Conservation (phyloP, 2,113 vertebrate species). For the Maccullochella peelii region DNA sequence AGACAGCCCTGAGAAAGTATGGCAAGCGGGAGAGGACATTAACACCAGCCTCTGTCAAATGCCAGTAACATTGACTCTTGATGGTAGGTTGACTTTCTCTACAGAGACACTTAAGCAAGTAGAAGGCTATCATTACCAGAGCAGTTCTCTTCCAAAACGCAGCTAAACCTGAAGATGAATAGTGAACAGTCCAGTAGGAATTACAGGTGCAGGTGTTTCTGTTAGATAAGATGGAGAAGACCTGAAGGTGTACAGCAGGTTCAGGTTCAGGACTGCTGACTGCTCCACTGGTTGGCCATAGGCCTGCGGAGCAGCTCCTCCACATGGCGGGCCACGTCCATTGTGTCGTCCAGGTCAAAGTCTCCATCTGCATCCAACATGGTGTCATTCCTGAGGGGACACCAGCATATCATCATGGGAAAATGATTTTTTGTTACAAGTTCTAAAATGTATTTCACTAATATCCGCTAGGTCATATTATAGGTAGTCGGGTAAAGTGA, state of each 20-base stretch:
- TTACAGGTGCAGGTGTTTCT: not conserved
- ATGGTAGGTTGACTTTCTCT: not conserved
- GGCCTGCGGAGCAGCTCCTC: conserved; percentile 94
- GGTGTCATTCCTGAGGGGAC: conserved; percentile 79
- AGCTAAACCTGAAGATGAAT: not conserved
- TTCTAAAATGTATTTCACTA: not conserved
- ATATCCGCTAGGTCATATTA: not conserved
- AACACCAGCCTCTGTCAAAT: not conserved
- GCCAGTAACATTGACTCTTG: conserved; percentile 10
- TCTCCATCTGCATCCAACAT: conserved; percentile 93
- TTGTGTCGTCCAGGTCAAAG: conserved; percentile 94
- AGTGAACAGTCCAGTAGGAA: conserved; percentile 3
- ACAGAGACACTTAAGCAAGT: not conserved
- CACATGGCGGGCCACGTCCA: conserved; percentile 94
- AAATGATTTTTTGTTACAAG: not conserved
- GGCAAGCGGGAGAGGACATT: conserved; percentile 8
- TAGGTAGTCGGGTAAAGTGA: not conserved
- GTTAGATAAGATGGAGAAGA: not conserved
- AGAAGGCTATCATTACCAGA: not conserved
- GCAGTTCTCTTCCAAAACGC: not conserved
- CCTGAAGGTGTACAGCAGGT: conserved; percentile 29
- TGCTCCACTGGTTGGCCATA: conserved; percentile 91
- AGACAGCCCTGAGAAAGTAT: conserved; percentile 26
- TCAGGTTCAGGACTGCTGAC: conserved; percentile 90
- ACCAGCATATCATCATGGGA: not conserved